Evolutionary conservation across 2,113 vertebrate genomes (phyloP), one percentile per base, ranked within the genome.

Genomic region (Serinus canaria): DNA sequence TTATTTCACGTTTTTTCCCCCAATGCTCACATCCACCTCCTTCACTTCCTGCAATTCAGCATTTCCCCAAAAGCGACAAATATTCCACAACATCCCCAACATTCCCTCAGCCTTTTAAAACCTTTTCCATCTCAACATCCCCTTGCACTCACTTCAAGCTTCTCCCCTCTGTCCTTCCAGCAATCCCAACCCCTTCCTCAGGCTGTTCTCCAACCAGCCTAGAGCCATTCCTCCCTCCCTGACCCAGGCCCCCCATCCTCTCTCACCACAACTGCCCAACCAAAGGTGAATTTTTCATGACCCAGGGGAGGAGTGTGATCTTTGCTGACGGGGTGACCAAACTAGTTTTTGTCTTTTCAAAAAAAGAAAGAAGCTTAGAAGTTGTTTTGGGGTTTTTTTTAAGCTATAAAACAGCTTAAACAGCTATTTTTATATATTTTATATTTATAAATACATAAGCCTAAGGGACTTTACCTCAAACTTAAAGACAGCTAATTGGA

Each of bases 51-150:
- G 44, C 74, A 41, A 59, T 64, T 59, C 47, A 14, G 7, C 4
- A 0, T 52, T 55, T 55, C 21, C 60, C 44, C 46, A 52, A 87
- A 53, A 1, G 3, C 1, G 3, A 49, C 39, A 68, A 84, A 64
- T 31, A 55, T 28, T 55, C 64, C 24, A 11, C 23, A 47, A 9
- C 0, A 0, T 30, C 20, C 55, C 35, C 25, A n/a, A 24, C 41
- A 60, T 5, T n/a, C 64, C 64, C 35, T 66, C 55, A 28, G 50
- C 43, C 20, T 82, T 63, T 64, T 10, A 5, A 53, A 72, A 67
- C 19, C 9, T 35, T 64, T 77, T n/a, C 59, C 19, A 59, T 19
- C 28, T 14, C 21, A 23, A 27, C 27, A 81, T 14, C 22, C 28
- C 19, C 33, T 81, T 53, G 63, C 24, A 13, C 12, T 66, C 22